Base-by-base conservation (phyloP, 2,888 invertebrate genomes). In the Eledone cirrhosa region DNA sequence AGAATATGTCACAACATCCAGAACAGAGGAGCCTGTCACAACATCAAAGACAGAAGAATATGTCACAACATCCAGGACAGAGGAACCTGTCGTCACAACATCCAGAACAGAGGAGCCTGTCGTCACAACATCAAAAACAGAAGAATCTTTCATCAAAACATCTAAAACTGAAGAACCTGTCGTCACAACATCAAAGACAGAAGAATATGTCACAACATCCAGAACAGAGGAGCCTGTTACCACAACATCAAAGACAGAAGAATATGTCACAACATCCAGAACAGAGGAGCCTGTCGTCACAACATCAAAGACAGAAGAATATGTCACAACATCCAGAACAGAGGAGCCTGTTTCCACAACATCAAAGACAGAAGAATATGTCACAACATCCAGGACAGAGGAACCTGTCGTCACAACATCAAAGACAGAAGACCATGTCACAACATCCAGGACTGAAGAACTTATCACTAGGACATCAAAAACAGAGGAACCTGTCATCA, bases 391-490 rank as follows among this genome's bases (percentile, higher is more conserved):
- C 5, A 81, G 48, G 78, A 80, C 19, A 72, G 78, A 75, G 47
- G 72, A 79, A 59, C 80, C 65, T 78, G 82, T 82, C 11, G 82
- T 82, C 19, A 83, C 83, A 33, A 63, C 77, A 11, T n/a, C 78
- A 13, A 67, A 53, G 19, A 8, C 53, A 63, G 77, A 48, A 59
- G 22, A 59, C n/a, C 41, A 27, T 27, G 77, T 33, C 2, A 33
- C 24, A 41, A 29, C 24, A 77, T 33, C n/a, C 14, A 29, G 16
- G 11, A 41, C 41, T 41, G 41, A 41, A 41, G 41, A 41, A 41
- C 11, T 5, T 41, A 11, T 41, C n/a, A 92, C 0, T 90, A 91
- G 86, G 88, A 90, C 79, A 91, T 92, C 53, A 92, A 65, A 72
- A 19, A 8, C 33, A 33, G 77, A 77, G 33, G 33, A 77, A 27